These are phyloP conservation scores for Gulo gulo DNA, from an alignment of 2,113 vertebrate species.

Conservation along the genomic window DNA sequence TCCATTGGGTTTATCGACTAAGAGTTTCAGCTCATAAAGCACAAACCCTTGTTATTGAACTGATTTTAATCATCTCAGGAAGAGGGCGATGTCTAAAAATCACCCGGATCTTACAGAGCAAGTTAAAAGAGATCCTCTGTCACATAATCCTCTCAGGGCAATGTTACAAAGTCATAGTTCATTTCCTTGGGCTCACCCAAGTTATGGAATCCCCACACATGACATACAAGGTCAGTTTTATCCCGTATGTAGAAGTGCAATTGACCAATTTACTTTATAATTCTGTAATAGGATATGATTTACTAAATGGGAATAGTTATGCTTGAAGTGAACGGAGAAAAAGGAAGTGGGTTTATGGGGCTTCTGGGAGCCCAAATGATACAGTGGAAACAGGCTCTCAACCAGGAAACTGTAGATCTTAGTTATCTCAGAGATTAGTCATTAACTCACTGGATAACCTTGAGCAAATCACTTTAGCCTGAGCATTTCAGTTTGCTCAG, in stretches of 20 bases:
- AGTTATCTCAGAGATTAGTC: not conserved
- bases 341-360: constrained; percentile 13
- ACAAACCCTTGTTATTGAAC: constrained; percentile 38
- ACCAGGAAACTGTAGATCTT: not conserved
- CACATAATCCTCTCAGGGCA: not conserved
- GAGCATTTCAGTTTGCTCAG: not conserved
- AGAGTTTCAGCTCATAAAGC: constrained; percentile 65
- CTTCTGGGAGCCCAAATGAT: not conserved
- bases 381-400: not conserved
- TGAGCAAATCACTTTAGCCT: constrained; percentile 26
- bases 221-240: constrained; percentile 45
- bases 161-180: constrained; percentile 30
- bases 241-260: not conserved
- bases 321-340: constrained; percentile 27
- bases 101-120: constrained; percentile 10
- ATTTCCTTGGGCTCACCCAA: not conserved
- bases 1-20: constrained; percentile 53
- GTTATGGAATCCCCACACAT: constrained; percentile 5
- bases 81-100: constrained; percentile 2
- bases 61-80: constrained; percentile 51
- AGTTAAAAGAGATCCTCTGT: not conserved
- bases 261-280: constrained; percentile 41
- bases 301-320: constrained; percentile 50
- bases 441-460: constrained; percentile 51
- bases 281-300: constrained; percentile 47